Evolutionary conservation across 1,140 invertebrate genomes (phyloP).

Genomic region (Drosophila nigromelanica): DNA sequence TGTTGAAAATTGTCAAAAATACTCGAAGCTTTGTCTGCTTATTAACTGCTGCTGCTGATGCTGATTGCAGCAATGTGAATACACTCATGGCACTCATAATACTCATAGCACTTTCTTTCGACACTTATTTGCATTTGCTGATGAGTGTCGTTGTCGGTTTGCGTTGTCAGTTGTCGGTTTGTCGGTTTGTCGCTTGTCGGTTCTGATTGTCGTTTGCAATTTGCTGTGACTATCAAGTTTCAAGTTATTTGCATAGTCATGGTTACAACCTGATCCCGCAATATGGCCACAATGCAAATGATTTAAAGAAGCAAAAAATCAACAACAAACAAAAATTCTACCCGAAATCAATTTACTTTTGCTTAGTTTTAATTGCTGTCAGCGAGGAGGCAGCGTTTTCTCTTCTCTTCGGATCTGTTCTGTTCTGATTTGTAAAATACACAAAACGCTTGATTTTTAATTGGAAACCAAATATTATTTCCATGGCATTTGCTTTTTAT

Average conservation of each 20-base stretch:
- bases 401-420: no score
- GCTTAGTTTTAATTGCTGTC: constrained; percentile 77
- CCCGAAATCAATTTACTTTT: constrained; percentile 73
- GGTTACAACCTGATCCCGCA: constrained; percentile 47
- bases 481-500: constrained; percentile 24
- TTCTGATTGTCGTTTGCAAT: constrained; percentile 44
- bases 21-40: constrained; percentile 55
- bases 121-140: constrained; percentile 50
- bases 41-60: constrained; percentile 45
- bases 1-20: constrained; percentile 38
- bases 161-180: not conserved
- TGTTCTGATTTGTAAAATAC: constrained; percentile 12
- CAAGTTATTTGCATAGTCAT: constrained; percentile 61
- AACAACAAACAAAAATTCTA: constrained; percentile 25
- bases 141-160: constrained; percentile 38
- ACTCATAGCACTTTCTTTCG: constrained; percentile 5
- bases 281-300: constrained; percentile 42
- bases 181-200: constrained; percentile 10
- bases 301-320: constrained; percentile 16
- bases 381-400: not conserved
- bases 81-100: constrained; percentile 25
- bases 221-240: constrained; percentile 55
- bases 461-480: constrained; percentile 75
- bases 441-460: constrained; percentile 61
- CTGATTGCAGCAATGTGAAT: constrained; percentile 47